phyloP scores from a whole-genome alignment of 1,140 invertebrate genomes.

The Neodiprion fabricii region DNA sequence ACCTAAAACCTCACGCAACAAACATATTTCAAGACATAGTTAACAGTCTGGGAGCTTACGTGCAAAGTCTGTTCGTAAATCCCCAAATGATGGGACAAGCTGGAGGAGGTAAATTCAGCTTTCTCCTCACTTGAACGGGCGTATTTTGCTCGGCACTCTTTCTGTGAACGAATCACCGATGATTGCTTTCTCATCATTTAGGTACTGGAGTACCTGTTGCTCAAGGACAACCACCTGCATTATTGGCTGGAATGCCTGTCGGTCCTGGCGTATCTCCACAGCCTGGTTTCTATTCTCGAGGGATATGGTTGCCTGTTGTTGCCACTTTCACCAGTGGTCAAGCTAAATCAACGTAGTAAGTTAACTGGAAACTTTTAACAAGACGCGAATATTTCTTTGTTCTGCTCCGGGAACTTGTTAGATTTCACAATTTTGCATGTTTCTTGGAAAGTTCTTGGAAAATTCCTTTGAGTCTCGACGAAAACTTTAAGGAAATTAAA shows the following conservation, averaged over 20 bases:
- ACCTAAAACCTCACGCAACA: constrained; percentile 90
- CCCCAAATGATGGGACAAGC: constrained; percentile 62
- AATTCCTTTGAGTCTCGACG: not conserved
- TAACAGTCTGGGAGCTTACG: constrained; percentile 91
- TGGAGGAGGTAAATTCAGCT: constrained; percentile 47
- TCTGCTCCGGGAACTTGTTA: not conserved
- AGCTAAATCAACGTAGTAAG: constrained; percentile 89
- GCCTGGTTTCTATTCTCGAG: constrained; percentile 90
- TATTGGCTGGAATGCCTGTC: constrained; percentile 73
- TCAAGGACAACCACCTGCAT: constrained; percentile 73
- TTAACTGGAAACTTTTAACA: constrained; percentile 34
- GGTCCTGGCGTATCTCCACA: constrained; percentile 84
- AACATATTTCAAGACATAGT: constrained; percentile 96
- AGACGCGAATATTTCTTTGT: not conserved
- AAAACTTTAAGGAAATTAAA: not conserved
- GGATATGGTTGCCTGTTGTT: constrained; percentile 89
- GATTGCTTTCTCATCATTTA: constrained; percentile 16
- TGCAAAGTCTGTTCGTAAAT: constrained; percentile 91
- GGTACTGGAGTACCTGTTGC: constrained; percentile 51
- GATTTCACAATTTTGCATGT: constrained; percentile 11
- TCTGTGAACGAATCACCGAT: not conserved
- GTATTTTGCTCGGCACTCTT: not conserved
- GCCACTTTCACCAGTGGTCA: constrained; percentile 84
- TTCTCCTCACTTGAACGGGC: not conserved
- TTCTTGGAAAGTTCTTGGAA: not conserved